These are phyloP conservation scores for Yponomeuta sedellus DNA, from an alignment of 2,888 invertebrate species.

Conservation along the genomic window DNA sequence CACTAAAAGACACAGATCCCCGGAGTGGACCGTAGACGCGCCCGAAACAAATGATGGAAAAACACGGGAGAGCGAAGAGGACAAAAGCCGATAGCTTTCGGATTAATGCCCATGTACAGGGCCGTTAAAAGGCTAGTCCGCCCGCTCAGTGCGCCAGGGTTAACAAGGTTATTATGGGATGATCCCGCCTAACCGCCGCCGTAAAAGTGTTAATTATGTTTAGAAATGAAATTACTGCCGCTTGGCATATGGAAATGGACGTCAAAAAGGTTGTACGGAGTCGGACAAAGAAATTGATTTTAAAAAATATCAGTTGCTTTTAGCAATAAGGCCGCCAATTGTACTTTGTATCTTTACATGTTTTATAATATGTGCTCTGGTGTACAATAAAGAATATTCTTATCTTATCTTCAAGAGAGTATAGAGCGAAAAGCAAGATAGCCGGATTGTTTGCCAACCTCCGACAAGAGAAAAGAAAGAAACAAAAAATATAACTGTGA, in stretches of 20 bases:
- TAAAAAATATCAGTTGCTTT: background rate
- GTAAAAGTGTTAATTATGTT: constrained; percentile 75
- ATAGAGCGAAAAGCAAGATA: no score
- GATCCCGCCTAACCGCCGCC: constrained; percentile 69
- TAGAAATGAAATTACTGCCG: constrained; percentile 57
- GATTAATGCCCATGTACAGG: constrained; percentile 74
- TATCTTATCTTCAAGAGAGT: no score
- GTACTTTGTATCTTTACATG: no score
- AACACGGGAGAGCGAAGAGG: constrained; percentile 50
- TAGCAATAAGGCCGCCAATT: no score
- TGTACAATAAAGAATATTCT: no score
- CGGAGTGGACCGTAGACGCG: constrained; percentile 62
- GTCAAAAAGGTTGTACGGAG: constrained; percentile 25
- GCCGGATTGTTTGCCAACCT: no score
- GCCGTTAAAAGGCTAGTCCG: constrained; percentile 74
- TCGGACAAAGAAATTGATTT: background rate
- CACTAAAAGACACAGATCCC: constrained; percentile 73
- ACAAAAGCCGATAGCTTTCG: constrained; percentile 70
- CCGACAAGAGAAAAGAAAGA: no score
- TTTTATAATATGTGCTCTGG: no score
- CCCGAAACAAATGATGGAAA: constrained; percentile 52
- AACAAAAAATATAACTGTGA: no score
- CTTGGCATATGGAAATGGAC: constrained; percentile 38
- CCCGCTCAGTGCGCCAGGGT: constrained; percentile 68
- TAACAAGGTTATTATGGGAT: constrained; percentile 77